phyloP scores from a whole-genome alignment of 1,140 invertebrate genomes.

The Sycobia sp. region DNA sequence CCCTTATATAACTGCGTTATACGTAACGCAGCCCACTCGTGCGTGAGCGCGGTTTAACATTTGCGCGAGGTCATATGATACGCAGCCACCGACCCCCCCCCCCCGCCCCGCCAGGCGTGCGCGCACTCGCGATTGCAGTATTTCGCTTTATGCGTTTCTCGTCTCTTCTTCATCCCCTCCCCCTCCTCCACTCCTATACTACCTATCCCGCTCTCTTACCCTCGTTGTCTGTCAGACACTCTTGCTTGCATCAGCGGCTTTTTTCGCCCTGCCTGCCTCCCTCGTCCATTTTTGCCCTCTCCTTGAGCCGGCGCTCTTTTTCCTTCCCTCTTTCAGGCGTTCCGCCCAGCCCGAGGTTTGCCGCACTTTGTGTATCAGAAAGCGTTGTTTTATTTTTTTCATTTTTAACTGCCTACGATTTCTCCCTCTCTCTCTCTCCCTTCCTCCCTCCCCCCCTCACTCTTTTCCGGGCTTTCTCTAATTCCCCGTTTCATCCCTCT shows the following conservation, averaged over 20 bases:
- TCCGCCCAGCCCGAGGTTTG: background rate
- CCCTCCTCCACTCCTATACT: no score
- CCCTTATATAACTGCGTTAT: background rate
- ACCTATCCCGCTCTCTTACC: background rate
- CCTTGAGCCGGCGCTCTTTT: no score
- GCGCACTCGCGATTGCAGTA: background rate
- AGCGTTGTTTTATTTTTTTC: slow-evolving; percentile 21
- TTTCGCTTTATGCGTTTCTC: slow-evolving; percentile 5
- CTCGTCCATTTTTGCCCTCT: background rate
- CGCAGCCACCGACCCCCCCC: no score
- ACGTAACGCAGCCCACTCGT: slow-evolving; percentile 2
- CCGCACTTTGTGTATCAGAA: slow-evolving; percentile 23
- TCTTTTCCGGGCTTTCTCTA: slow-evolving; percentile 19
- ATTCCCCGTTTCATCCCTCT: slow-evolving; percentile 25
- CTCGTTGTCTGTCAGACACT: background rate
- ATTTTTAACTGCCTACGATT: no score
- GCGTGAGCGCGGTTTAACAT: background rate
- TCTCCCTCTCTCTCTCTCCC: background rate
- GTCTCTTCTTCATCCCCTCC: background rate
- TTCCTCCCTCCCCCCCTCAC: background rate
- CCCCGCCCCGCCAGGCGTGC: no score
- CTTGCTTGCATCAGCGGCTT: background rate
- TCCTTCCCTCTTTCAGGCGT: slow-evolving; percentile 5
- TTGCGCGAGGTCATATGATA: no score
- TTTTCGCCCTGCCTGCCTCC: no score